Evolutionary conservation across 2,797 vertebrate genomes (phyloP).

Genomic region (Agapornis canus): DNA sequence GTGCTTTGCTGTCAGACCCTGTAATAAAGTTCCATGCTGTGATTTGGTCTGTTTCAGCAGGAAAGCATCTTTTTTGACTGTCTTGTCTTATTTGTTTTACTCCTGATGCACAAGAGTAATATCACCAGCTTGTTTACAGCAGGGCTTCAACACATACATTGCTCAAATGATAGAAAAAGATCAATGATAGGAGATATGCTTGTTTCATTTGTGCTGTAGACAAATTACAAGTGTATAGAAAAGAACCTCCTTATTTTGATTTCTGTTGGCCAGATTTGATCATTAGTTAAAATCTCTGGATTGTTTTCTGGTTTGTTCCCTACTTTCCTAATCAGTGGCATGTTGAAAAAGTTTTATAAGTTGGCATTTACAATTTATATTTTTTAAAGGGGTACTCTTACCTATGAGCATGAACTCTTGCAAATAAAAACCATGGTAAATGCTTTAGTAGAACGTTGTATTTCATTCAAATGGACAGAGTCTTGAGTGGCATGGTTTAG

Average conservation of each 20-base stretch:
- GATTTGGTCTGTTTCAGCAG: slow-evolving; percentile 42
- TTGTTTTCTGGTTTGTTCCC: not conserved
- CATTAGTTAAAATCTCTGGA: not conserved
- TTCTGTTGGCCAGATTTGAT: not conserved
- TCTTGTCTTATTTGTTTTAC: not conserved
- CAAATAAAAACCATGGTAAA: not conserved
- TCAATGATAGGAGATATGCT: not conserved
- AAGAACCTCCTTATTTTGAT: not conserved
- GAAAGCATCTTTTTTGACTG: not conserved
- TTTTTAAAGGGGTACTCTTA: not conserved
- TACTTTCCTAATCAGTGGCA: not conserved
- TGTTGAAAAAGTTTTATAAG: not conserved
- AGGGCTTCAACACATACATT: not conserved
- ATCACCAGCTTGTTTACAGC: not conserved
- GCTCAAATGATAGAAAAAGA: not conserved
- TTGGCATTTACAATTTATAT: not conserved
- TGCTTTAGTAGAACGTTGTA: not conserved
- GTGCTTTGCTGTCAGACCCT: slow-evolving; percentile 23
- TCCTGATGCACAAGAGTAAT: not conserved
- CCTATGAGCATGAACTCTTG: not conserved
- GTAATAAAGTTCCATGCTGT: slow-evolving; percentile 20
- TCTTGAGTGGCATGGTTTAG: not conserved
- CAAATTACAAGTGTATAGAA: not conserved
- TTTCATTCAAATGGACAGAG: not conserved
- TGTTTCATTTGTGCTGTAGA: not conserved